phyloP scores from a whole-genome alignment of 2,888 invertebrate genomes.

The Tigriopus californicus region DNA sequence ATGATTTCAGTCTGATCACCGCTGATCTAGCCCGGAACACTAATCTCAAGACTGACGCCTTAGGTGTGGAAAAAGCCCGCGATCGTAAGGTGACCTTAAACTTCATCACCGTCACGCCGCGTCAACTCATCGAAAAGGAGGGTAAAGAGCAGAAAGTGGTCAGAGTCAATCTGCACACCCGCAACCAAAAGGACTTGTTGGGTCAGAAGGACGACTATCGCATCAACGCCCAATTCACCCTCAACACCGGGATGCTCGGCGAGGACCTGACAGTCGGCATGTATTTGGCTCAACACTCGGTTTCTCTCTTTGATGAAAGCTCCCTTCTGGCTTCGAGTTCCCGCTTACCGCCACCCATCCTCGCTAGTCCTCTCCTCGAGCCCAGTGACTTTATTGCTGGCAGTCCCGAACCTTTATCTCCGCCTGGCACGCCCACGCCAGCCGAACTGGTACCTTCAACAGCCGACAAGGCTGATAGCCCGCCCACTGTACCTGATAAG shows the following conservation, averaged over 20 bases:
- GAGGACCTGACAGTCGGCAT: neutral
- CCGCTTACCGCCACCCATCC: too few relatives aligned
- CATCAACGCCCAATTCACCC: slow-evolving; percentile 23
- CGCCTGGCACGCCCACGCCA: too few relatives aligned
- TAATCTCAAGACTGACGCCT: slow-evolving; percentile 20
- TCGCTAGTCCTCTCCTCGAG: neutral
- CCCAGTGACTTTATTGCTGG: too few relatives aligned
- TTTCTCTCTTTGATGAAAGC: neutral
- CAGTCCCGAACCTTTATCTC: too few relatives aligned
- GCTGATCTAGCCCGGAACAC: slow-evolving; percentile 24
- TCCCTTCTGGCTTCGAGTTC: neutral
- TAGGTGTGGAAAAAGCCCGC: slow-evolving; percentile 15
- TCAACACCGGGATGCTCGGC: slow-evolving; percentile 17
- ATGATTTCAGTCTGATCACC: slow-evolving; percentile 25
- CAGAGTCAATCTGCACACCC: neutral
- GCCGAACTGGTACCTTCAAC: too few relatives aligned
- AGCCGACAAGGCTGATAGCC: neutral
- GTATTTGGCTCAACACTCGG: neutral
- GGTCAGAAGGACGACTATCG: slow-evolving; percentile 30
- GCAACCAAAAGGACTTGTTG: slow-evolving; percentile 25
- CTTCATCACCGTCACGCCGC: neutral
- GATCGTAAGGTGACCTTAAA: neutral
- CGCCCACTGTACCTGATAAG: neutral
- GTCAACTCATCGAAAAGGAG: slow-evolving; percentile 11
- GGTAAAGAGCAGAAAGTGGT: neutral